Conservation (phyloP, 2,888 invertebrate genomes). For the Willowsia nigromaculata region DNA sequence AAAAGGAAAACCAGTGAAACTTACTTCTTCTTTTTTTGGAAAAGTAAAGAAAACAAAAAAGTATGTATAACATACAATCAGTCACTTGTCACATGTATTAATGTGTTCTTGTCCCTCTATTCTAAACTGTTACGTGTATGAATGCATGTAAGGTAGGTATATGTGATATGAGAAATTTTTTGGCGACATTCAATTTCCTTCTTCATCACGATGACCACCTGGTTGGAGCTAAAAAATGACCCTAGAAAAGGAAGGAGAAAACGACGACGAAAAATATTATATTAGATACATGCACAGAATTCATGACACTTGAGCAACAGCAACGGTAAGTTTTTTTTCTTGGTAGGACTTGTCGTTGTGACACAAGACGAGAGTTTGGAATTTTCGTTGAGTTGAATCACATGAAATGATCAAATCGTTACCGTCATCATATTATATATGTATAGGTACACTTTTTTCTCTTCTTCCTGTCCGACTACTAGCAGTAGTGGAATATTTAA, state of each 20-base stretch:
- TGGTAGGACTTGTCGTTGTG: neutral
- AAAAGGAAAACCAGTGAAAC: constrained; percentile 45
- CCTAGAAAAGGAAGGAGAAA: constrained; percentile 6
- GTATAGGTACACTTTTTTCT: too few relatives aligned
- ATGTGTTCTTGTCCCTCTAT: neutral
- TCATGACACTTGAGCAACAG: constrained; percentile 27
- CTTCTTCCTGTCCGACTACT: constrained; percentile 13
- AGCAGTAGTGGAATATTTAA: neutral
- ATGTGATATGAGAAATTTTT: constrained; percentile 59
- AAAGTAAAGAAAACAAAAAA: constrained; percentile 44
- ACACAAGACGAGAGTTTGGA: constrained; percentile 19
- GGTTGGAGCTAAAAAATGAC: constrained; percentile 62
- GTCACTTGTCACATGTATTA: constrained; percentile 36
- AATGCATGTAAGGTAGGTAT: neutral
- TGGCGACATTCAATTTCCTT: constrained; percentile 69
- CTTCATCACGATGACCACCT: constrained; percentile 71
- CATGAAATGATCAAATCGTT: constrained; percentile 45
- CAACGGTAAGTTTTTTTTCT: neutral
- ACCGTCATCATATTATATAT: constrained; percentile 19
- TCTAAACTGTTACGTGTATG: neutral
- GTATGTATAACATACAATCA: constrained; percentile 35
- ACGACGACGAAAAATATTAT: constrained; percentile 15
- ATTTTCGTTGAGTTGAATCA: neutral
- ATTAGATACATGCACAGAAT: constrained; percentile 36
- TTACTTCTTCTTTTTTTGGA: constrained; percentile 30